These are phyloP conservation scores for Drosophila cracens DNA, from an alignment of 2,888 invertebrate genomes.

Conservation along the genomic window DNA sequence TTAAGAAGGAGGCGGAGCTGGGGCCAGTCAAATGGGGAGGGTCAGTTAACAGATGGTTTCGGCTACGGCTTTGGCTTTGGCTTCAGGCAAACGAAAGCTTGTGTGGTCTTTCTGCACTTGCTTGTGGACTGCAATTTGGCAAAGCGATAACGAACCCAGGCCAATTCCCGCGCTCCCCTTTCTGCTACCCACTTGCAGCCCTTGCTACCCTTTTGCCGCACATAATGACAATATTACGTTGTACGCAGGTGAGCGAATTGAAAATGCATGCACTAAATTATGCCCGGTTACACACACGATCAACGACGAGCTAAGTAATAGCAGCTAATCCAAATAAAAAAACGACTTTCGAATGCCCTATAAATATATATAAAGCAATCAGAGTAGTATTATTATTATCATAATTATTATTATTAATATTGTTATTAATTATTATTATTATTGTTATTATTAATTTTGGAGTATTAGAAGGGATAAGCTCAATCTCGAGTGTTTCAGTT, in stretches of 20 bases:
- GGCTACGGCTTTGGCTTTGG: conserved; percentile 11
- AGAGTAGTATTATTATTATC: neutral
- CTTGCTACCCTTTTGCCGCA: neutral
- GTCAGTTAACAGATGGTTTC: conserved; percentile 50
- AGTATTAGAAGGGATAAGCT: neutral
- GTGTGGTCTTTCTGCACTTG: conserved; percentile 8
- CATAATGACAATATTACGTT: conserved; percentile 69
- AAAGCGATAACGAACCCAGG: conserved; percentile 43
- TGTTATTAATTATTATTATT: neutral
- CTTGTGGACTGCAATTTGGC: conserved; percentile 30
- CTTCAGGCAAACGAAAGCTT: neutral
- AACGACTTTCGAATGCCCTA: conserved; percentile 19
- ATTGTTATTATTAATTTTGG: neutral
- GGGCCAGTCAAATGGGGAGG: conserved; percentile 5
- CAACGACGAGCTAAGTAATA: conserved; percentile 35
- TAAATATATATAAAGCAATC: too few relatives aligned
- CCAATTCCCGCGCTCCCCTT: neutral
- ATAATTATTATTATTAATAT: neutral
- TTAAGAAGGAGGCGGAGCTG: conserved; percentile 6
- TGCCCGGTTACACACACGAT: conserved; percentile 28
- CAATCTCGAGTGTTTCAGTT: too few relatives aligned
- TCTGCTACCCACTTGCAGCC: neutral
- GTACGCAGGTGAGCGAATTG: conserved; percentile 44
- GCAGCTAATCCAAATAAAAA: conserved; percentile 41
- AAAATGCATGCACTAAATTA: conserved; percentile 40